Conservation (phyloP, 2,797 vertebrate genomes). For the Cetoscarus ocellatus region DNA sequence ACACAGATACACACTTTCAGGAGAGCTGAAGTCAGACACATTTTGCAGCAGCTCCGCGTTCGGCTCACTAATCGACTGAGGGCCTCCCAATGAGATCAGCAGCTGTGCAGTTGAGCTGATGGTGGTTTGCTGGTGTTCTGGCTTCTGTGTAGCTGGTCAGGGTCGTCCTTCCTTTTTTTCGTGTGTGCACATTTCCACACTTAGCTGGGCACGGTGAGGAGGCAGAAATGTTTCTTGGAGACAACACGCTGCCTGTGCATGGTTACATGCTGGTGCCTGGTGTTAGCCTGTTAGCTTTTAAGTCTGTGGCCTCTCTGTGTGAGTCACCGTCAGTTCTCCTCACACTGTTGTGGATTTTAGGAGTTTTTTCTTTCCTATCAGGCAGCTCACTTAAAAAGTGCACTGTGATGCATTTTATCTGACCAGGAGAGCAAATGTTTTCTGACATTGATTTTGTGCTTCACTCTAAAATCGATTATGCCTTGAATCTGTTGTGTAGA, state of each 20-base stretch:
- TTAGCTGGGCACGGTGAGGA: slow-evolving; percentile 11
- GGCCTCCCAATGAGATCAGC: slow-evolving; percentile 55
- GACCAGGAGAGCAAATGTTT: slow-evolving; percentile 18
- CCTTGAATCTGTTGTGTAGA: slow-evolving; percentile 12
- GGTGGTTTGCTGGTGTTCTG: slow-evolving; percentile 30
- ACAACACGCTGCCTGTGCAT: slow-evolving; percentile 12
- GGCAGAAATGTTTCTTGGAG: slow-evolving; percentile 21
- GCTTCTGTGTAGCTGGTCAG: slow-evolving; percentile 32
- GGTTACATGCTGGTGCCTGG: slow-evolving; percentile 19
- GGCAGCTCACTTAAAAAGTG: slow-evolving; percentile 8
- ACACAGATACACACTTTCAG: slow-evolving; percentile 6
- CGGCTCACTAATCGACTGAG: slow-evolving; percentile 39
- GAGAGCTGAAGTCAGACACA: slow-evolving; percentile 17
- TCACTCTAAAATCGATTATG: slow-evolving; percentile 25
- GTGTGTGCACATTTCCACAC: slow-evolving; percentile 36
- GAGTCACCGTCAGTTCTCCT: slow-evolving; percentile 5
- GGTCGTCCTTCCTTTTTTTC: slow-evolving; percentile 34
- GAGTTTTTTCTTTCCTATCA: neutral
- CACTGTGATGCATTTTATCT: slow-evolving; percentile 28
- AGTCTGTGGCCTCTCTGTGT: slow-evolving; percentile 13
- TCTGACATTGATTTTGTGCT: slow-evolving; percentile 30
- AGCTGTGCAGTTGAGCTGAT: slow-evolving; percentile 55
- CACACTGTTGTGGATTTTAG: slow-evolving; percentile 7
- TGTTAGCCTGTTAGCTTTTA: slow-evolving; percentile 22
- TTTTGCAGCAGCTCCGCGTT: slow-evolving; percentile 36